phyloP scores from a whole-genome alignment of 1,140 invertebrate genomes.

The Eriocheir sinensis region DNA sequence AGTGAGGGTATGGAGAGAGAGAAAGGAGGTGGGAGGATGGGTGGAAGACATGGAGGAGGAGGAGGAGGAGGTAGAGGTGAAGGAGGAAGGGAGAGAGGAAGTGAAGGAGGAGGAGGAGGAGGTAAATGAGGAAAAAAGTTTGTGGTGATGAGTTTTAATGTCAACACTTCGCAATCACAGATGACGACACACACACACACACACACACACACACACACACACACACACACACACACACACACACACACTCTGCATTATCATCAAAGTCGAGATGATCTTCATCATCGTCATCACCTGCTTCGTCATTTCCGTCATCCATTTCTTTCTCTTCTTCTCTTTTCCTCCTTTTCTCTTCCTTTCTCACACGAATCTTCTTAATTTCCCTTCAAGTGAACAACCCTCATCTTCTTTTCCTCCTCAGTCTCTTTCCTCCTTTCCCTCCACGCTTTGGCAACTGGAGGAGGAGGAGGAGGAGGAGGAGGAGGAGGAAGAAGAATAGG shows the following conservation, averaged over 20 bases:
- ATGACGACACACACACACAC: too few species aligned
- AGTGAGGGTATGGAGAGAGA: too few species aligned
- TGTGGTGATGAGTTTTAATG: too few species aligned
- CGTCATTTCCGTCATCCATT: constrained; percentile 69
- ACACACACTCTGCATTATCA: constrained; percentile 33
- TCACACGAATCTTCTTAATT: neutral
- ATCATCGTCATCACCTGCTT: constrained; percentile 47
- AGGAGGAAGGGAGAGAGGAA: too few species aligned
- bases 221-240: neutral
- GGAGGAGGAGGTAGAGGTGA: too few species aligned
- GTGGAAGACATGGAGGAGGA: too few species aligned
- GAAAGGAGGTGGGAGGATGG: too few species aligned
- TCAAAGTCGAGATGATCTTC: constrained; percentile 60
- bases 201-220: too few species aligned
- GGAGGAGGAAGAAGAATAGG: neutral
- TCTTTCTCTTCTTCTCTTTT: neutral
- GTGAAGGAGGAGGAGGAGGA: too few species aligned
- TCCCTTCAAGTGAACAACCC: neutral
- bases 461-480: too few species aligned
- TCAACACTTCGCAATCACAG: too few species aligned
- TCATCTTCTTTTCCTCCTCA: neutral
- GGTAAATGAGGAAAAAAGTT: too few species aligned
- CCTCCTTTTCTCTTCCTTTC: neutral
- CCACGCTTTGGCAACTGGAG: neutral
- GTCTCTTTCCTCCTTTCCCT: neutral